Percentiles rank a stretch among this genome's conserved stretches.
Evolutionary conservation across 2,888 invertebrate species (phyloP).

Genomic region (Luffia ferchaultella): DNA sequence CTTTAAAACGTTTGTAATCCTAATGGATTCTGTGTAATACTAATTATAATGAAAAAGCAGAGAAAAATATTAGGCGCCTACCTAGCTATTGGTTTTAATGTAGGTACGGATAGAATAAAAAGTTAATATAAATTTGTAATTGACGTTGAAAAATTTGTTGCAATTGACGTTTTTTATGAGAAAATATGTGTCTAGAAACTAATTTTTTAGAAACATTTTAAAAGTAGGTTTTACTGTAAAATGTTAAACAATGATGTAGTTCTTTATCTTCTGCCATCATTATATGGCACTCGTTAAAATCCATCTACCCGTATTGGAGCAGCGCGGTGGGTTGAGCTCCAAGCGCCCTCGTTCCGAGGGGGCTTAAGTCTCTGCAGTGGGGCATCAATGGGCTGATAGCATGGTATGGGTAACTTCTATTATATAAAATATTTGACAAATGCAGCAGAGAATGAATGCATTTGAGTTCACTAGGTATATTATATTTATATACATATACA

Average conservation of each 20-base stretch:
- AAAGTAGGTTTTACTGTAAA: not conserved
- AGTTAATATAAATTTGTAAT: too few relatives aligned
- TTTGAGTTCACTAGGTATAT: too few relatives aligned
- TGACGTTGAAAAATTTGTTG: not conserved
- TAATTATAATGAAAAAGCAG: constrained; percentile 28
- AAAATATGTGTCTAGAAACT: not conserved
- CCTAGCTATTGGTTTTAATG: constrained; percentile 37
- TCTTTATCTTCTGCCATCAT: not conserved
- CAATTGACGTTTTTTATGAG: constrained; percentile 1
- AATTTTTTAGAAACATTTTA: not conserved
- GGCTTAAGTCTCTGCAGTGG: too few relatives aligned
- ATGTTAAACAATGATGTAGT: not conserved
- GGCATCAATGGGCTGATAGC: too few relatives aligned
- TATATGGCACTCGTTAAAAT: too few relatives aligned
- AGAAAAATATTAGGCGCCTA: constrained; percentile 25
- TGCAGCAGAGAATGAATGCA: too few relatives aligned
- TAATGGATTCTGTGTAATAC: constrained; percentile 52
- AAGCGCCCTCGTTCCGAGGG: too few relatives aligned
- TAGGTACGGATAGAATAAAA: constrained; percentile 5
- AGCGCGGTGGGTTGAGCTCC: too few relatives aligned
- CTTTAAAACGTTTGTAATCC: constrained; percentile 30
- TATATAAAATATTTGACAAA: too few relatives aligned
- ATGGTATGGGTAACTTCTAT: too few relatives aligned
- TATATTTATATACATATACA: too few relatives aligned
- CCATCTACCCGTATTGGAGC: too few relatives aligned